Evolutionary conservation across 53 echinoderm and acorn worm species (phyloP), one percentile per base, ranked within the genome.

Genomic region (Henricia sp.): DNA sequence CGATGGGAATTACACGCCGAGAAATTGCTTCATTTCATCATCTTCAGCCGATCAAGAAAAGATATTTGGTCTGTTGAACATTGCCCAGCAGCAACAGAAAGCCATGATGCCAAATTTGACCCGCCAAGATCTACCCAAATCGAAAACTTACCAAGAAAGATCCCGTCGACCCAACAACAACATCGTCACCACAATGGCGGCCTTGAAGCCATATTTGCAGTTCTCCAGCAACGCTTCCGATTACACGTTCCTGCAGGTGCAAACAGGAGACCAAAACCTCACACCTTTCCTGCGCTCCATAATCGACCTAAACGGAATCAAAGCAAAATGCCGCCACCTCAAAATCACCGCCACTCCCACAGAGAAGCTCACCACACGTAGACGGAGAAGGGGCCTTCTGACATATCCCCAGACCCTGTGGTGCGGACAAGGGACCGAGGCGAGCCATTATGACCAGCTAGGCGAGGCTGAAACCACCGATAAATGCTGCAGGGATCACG

Each of bases 351-450:
- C 63, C 63, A 29, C 34, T 32, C 30, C 16, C 8, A 9, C 48
- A 10, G 8, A 9, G 14, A 14, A 46, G 14, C 56, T 1, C 58
- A 24, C 26, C 12, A 29, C 11, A 29, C 13, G 26, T n/a, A 80
- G 85, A 42, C 26, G 51, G 21, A 68, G 86, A 50, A 72, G 91
- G 46, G 84, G 89, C 56, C 55, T 94, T 1, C 43, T 57, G 44
- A 88, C 84, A 1, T 90, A 76, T n/a, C 90, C 90, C 11, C 77
- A 85, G 52, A 90, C 90, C 0, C 34, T 90, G 13, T 90, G 90
- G 90, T 90, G 90, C 56, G 90, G 90, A 11, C 56, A 58, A 20
- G 84, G 88, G 16, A 88, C 88, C 6, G 60, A 70, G 51, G 88
- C 88, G 0, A 71, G 21, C 20, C 25, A 59, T 27, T 88, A 51